Conservation (phyloP, 2,113 vertebrate genomes). For the Limanda limanda region DNA sequence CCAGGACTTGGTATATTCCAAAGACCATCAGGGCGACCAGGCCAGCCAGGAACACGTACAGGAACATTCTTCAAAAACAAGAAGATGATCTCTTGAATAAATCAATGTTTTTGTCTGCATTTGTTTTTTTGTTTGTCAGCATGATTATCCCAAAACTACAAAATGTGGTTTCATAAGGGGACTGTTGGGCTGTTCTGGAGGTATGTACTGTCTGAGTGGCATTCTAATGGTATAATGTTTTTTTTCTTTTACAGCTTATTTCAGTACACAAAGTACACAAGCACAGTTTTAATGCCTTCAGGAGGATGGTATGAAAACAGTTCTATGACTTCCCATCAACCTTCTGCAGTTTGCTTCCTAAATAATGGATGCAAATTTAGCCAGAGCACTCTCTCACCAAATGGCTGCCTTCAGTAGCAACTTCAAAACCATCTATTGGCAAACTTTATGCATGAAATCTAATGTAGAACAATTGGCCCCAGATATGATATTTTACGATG, state of each 20-base stretch:
- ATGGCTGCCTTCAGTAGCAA: background rate
- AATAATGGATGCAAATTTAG: background rate
- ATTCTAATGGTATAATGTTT: background rate
- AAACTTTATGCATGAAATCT: background rate
- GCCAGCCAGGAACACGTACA: constrained; percentile 84
- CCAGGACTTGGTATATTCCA: constrained; percentile 81
- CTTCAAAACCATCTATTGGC: background rate
- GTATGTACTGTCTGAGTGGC: too few relatives aligned
- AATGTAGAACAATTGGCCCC: background rate
- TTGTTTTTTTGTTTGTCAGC: background rate
- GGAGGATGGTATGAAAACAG: background rate
- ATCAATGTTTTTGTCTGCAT: too few relatives aligned
- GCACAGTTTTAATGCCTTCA: background rate
- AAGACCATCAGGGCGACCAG: constrained; percentile 78
- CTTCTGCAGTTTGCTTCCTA: background rate
- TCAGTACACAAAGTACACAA: background rate
- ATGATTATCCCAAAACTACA: background rate
- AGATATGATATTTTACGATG: background rate
- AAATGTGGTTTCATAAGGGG: too few relatives aligned
- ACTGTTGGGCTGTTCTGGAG: too few relatives aligned
- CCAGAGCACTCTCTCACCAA: background rate
- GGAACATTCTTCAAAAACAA: constrained; percentile 75
- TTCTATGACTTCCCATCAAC: background rate
- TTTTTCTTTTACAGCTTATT: background rate
- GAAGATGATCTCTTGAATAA: background rate